phyloP scores from a whole-genome alignment of 2,797 vertebrate genomes.

The Erpetoichthys calabaricus region DNA sequence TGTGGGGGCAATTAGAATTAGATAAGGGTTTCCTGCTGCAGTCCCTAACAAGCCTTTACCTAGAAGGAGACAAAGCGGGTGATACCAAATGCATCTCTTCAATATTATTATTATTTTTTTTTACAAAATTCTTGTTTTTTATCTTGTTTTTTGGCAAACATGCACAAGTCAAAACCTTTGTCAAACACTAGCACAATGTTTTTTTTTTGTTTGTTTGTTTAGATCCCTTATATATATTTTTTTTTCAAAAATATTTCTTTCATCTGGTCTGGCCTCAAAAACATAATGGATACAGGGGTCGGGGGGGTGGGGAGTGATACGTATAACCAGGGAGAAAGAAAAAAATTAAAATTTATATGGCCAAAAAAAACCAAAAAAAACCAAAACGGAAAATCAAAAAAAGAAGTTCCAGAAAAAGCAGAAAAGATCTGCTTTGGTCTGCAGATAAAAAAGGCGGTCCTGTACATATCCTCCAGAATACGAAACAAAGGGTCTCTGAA shows the following conservation, averaged over 20 bases:
- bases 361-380: slow-evolving; percentile 3
- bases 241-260: neutral
- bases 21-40: too few relatives aligned
- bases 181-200: too few relatives aligned
- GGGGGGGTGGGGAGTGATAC: neutral
- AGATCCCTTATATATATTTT: neutral
- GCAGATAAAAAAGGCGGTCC: slow-evolving; percentile 14
- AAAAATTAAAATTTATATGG: slow-evolving; percentile 8
- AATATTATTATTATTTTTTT: too few relatives aligned
- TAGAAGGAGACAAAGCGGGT: neutral
- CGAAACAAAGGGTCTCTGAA: slow-evolving; percentile 23
- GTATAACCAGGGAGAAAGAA: slow-evolving; percentile 17
- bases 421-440: slow-evolving; percentile 24
- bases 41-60: too few relatives aligned
- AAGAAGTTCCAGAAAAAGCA: slow-evolving; percentile 22
- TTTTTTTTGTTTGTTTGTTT: too few relatives aligned
- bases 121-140: neutral
- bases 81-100: neutral
- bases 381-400: slow-evolving; percentile 11
- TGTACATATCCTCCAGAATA: slow-evolving; percentile 23
- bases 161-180: neutral
- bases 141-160: neutral
- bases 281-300: too few relatives aligned
- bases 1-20: slow-evolving; percentile 12
- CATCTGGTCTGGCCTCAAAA: too few relatives aligned